phyloP scores from a whole-genome alignment of 2,888 invertebrate genomes.

The Noctua comes region DNA sequence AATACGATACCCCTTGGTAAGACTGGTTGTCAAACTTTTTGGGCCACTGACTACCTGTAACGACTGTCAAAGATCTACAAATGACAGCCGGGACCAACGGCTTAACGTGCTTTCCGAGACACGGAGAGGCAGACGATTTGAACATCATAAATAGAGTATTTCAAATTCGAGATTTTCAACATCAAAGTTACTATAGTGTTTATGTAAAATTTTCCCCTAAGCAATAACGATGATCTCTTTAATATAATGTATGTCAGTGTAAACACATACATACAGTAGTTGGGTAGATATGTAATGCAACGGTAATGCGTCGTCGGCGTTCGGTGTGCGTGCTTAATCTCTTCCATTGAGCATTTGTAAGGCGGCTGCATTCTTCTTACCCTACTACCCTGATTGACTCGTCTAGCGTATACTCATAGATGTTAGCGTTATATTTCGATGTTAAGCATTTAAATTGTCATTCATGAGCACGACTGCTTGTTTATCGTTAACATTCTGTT shows the following conservation, averaged over 20 bases:
- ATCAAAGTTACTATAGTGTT: constrained; percentile 52
- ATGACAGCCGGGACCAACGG: too few relatives aligned
- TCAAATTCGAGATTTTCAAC: constrained; percentile 28
- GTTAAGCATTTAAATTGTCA: constrained; percentile 2
- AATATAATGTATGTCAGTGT: constrained; percentile 76
- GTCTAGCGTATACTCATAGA: constrained; percentile 61
- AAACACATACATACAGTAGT: constrained; percentile 59
- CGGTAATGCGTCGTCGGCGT: constrained; percentile 72
- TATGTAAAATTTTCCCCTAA: constrained; percentile 61
- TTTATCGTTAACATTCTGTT: background rate
- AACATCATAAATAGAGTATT: background rate
- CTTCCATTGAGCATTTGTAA: constrained; percentile 76
- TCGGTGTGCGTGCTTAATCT: constrained; percentile 85
- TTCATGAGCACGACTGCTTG: background rate
- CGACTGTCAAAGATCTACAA: too few relatives aligned
- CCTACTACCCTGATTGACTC: constrained; percentile 70
- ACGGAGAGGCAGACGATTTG: background rate
- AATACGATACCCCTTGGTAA: too few relatives aligned
- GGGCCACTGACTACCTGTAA: too few relatives aligned
- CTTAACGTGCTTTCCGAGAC: too few relatives aligned
- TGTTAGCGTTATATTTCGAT: constrained; percentile 38
- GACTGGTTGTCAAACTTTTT: too few relatives aligned
- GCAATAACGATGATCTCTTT: constrained; percentile 77
- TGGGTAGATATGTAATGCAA: constrained; percentile 62
- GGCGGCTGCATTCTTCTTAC: constrained; percentile 72